Evolutionary conservation across 2,113 vertebrate genomes (phyloP), one percentile per base, ranked within the genome.

Genomic region (Enhydra lutris): DNA sequence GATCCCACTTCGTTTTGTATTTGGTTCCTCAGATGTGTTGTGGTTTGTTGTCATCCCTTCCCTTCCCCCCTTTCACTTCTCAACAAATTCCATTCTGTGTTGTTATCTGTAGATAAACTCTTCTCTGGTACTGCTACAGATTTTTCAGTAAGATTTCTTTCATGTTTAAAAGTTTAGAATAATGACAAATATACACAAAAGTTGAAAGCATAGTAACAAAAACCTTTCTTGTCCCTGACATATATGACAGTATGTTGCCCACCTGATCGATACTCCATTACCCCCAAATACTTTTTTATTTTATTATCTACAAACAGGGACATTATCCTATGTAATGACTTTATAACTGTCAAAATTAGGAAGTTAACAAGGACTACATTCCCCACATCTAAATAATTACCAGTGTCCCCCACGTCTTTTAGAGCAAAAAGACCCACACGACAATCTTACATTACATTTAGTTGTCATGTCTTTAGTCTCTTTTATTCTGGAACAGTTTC

Each of bases 251-350:
- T 94, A 80, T 59, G n/a, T 76, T 95, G 84, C 45, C 45, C 4
- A 63, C 18, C 39, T 12, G 4, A 42, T 83, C 3, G 13, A 52
- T 86, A 11, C 20, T 13, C 78, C 1, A 3, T 73, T 34, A 55
- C 18, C 14, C 61, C 71, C n/a, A 89, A 73, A 73, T 91, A 61
- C 31, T 94, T 79, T 26, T 42, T 42, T 78, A 78, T 96, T 97
- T 97, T 78, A 78, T 96, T 97, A 97, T 11, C 47, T 94, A 39
- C 85, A 67, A 91, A 23, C 17, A 89, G 69, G n/a, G n/a, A 34
- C 29, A 59, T 89, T 61, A 67, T 93, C 17, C 31, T 81, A 17
- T 23, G 29, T 65, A 71, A 34, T 85, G 52, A 79, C 52, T 80
- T 79, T 6, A 34, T 83, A 65, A 83, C 12, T 20, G n/a, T 97